These are phyloP conservation scores for Dorcus parallelipipedus DNA, from an alignment of 2,888 invertebrate species.

Conservation along the genomic window DNA sequence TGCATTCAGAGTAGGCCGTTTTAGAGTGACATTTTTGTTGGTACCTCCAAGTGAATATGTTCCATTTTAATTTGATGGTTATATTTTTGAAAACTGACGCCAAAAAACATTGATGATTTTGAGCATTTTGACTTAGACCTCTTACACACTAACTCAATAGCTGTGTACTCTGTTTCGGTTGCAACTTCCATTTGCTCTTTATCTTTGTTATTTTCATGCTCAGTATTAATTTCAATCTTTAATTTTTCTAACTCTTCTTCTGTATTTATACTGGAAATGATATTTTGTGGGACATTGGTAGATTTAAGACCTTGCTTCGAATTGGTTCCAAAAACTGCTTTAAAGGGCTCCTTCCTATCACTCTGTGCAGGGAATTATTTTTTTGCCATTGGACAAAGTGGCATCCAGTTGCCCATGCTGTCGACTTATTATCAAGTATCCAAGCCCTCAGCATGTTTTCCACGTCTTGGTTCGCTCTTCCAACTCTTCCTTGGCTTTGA, in stretches of 20 bases:
- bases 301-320: neutral
- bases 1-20: too few species aligned
- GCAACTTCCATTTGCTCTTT: too few species aligned
- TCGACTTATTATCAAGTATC: constrained; percentile 27
- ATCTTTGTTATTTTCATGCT: too few species aligned
- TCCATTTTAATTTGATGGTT: too few species aligned
- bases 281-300: constrained; percentile 1
- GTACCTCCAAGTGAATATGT: too few species aligned
- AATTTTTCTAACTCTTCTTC: constrained; percentile 9
- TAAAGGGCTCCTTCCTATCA: constrained; percentile 20
- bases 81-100: too few species aligned
- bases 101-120: too few species aligned
- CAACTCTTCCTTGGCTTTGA: constrained; percentile 26
- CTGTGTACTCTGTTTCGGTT: too few species aligned
- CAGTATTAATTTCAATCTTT: too few species aligned
- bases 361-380: constrained; percentile 24
- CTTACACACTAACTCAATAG: too few species aligned
- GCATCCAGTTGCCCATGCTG: constrained; percentile 28
- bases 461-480: constrained; percentile 32
- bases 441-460: constrained; percentile 32
- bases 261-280: constrained; percentile 1
- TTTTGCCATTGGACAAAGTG: constrained; percentile 23
- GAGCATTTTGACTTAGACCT: too few species aligned
- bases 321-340: neutral
- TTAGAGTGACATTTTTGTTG: too few species aligned